Base-by-base conservation (phyloP, 1,140 invertebrate species). In the Steinernema feltiae region DNA sequence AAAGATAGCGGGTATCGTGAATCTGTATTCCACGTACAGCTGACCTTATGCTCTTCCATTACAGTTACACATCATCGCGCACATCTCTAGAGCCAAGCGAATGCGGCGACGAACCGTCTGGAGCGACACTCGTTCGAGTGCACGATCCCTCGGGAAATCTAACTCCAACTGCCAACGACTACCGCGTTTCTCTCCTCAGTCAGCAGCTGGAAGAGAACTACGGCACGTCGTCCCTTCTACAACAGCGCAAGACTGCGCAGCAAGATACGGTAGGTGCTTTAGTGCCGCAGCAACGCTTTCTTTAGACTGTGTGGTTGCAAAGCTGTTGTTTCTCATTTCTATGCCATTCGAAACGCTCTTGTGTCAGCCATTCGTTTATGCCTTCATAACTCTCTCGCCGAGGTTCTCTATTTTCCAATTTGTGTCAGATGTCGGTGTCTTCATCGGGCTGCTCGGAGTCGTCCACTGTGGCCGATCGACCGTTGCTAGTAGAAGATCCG, bases 61-160 rank as follows among this genome's bases (percentile, higher is more conserved):
- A 69, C 72, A 85, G 83, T 27, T 85, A 85, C 73, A 85, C 84
- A 2, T 85, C 84, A 27, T 85, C 84, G 2, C 69, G 84, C 35
- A 85, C 85, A 7, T 85, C 83, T 15, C 48, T 85, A 48, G 84
- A 85, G 72, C 84, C 84, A 24, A 84, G 83, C 69, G 84, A 85
- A 73, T 86, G 75, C 63, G 83, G 85, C 31, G 83, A 84, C 73
- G 82, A 82, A 63, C 53, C 53, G 15, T 63, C 24, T 3, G 53
- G 53, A 17, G 53, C 24, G 24, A 63, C 53, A 3, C 24, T 63
- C 3, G 53, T 63, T 3, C 53, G 53, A 17, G 53, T 63, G 2
- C 53, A 63, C 24, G 53, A 63, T 63, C 53, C 24, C 48, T 79
- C 48, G 29, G 79, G 74, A 27, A 27, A 75, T 46, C 24, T 41